Evolutionary conservation across 2,113 vertebrate species (phyloP).

Genomic region (Perca flavescens): DNA sequence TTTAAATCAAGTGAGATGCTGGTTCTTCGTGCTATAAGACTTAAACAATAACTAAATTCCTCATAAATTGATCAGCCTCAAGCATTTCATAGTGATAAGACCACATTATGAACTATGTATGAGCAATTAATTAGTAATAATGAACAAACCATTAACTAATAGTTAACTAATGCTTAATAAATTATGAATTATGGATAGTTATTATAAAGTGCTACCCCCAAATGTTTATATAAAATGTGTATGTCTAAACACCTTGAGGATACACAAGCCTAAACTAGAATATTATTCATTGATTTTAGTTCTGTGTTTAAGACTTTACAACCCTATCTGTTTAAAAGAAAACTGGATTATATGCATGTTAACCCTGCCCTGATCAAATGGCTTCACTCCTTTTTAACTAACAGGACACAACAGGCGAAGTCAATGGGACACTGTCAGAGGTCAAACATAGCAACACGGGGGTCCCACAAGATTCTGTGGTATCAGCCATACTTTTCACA

Average conservation of each 20-base stretch:
- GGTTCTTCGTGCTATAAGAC: rapidly evolving
- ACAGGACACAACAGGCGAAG: neutral
- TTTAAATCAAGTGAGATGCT: neutral
- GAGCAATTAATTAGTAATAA: too few species aligned
- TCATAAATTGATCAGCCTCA: neutral
- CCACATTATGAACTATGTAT: too few species aligned
- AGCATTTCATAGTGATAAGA: neutral
- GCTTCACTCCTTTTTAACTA: neutral
- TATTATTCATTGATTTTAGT: neutral
- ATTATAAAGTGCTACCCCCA: too few species aligned
- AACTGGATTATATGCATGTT: too few species aligned
- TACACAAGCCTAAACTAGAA: too few species aligned
- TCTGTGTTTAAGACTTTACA: neutral
- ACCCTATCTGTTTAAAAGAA: too few species aligned
- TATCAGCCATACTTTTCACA: neutral
- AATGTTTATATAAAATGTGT: too few species aligned
- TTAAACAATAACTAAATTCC: neutral
- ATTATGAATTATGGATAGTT: too few species aligned
- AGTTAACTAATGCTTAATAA: too few species aligned
- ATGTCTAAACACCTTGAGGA: too few species aligned
- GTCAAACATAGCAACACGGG: neutral
- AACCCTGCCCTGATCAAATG: neutral
- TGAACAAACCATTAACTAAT: too few species aligned
- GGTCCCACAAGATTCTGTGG: neutral
- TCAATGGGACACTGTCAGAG: neutral